Conservation (phyloP, 2,113 vertebrate species). For the Arenaria interpres region DNA sequence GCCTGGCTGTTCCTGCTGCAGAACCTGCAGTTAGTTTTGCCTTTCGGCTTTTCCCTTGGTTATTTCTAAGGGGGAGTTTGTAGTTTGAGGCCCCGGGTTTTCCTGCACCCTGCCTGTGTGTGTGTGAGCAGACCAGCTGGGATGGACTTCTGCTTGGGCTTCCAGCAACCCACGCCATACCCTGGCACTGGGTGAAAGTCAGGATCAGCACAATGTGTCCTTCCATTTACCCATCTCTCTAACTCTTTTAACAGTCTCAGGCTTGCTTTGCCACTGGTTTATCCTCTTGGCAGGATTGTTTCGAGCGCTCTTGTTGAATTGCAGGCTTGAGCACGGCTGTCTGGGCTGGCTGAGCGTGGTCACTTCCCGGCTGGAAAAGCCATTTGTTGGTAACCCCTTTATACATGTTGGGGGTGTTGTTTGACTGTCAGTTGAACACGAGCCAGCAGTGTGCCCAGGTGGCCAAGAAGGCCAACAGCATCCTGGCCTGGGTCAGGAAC, state of each 20-base stretch:
- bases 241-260: not conserved
- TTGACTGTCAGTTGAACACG: too few relatives aligned
- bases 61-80: not conserved
- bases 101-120: not conserved
- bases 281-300: not conserved
- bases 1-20: conserved; percentile 4
- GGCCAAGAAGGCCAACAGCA: too few relatives aligned
- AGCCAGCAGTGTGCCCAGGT: too few relatives aligned
- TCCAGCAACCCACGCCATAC: not conserved
- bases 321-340: not conserved
- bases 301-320: not conserved
- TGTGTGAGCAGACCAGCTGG: not conserved
- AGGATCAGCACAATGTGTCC: not conserved
- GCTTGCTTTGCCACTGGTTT: not conserved
- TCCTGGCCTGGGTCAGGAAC: too few relatives aligned
- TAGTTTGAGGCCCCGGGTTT: rapidly evolving
- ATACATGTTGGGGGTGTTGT: too few relatives aligned
- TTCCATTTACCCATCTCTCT: not conserved
- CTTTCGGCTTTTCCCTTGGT: not conserved
- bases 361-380: not conserved
- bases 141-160: not conserved
- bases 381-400: not conserved
- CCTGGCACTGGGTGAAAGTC: not conserved
- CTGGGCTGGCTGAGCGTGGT: not conserved
- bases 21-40: not conserved